Conservation (phyloP, 2,797 vertebrate genomes). For the Pagetopsis macropterus region DNA sequence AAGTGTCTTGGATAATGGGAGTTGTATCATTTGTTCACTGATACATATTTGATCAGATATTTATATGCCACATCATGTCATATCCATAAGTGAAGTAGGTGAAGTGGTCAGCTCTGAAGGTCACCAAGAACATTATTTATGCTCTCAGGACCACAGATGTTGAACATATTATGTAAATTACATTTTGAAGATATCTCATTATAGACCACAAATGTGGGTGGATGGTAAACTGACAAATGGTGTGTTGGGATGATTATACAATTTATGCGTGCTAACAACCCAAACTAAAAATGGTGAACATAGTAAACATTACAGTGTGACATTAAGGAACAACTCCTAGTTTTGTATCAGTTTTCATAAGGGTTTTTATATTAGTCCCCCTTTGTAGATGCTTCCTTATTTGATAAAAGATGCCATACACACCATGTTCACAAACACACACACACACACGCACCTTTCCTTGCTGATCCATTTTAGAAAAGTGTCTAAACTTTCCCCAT, state of each 20-base stretch:
- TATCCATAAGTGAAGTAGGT: not conserved
- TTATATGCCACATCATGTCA: too few species aligned
- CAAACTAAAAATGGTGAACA: too few species aligned
- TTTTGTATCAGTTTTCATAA: too few species aligned
- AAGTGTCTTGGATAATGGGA: too few species aligned
- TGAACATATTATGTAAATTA: not conserved
- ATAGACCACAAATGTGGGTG: not conserved
- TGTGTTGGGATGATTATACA: not conserved
- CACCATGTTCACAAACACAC: slow-evolving; percentile 17
- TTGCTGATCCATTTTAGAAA: slow-evolving; percentile 56
- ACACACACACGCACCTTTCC: slow-evolving; percentile 46
- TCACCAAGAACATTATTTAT: not conserved
- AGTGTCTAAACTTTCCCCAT: slow-evolving; percentile 67
- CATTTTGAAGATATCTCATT: not conserved
- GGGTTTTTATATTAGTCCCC: too few species aligned
- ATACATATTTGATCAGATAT: too few species aligned
- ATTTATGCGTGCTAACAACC: not conserved
- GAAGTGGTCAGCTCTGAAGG: not conserved
- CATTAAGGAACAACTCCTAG: too few species aligned
- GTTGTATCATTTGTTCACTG: too few species aligned
- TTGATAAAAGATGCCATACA: not conserved
- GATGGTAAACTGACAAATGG: not conserved
- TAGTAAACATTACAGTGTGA: too few species aligned
- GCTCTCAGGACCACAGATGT: not conserved
- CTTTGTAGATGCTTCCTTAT: too few species aligned